Conservation (phyloP, 2,797 vertebrate genomes). For the Epinephelus awoara region DNA sequence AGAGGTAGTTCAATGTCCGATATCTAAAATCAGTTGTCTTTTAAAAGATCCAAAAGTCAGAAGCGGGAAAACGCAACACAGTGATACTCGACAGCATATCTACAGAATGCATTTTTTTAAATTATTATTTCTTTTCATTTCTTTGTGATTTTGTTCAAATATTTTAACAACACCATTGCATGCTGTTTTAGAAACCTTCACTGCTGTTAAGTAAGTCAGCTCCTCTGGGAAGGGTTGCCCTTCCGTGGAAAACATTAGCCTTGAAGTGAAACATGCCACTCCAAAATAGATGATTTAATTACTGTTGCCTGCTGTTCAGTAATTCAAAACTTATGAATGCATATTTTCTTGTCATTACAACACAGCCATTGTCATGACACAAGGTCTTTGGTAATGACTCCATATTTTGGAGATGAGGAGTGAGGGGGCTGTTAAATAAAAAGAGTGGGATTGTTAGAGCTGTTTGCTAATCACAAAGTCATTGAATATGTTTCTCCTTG, state of each 20-base stretch:
- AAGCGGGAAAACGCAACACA: too few relatives aligned
- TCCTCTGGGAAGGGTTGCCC: background rate
- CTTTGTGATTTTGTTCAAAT: too few relatives aligned
- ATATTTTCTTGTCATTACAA: background rate
- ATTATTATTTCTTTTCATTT: too few relatives aligned
- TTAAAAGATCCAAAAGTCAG: too few relatives aligned
- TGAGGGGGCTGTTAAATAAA: too few relatives aligned
- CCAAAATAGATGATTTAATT: slow-evolving; percentile 30
- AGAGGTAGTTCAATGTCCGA: too few relatives aligned
- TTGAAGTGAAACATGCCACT: slow-evolving; percentile 7
- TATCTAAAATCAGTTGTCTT: too few relatives aligned
- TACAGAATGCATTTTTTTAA: too few relatives aligned
- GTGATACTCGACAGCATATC: too few relatives aligned
- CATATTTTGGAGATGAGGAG: background rate
- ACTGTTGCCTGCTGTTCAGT: slow-evolving; percentile 28
- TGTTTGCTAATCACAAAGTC: background rate
- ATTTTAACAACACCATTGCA: background rate
- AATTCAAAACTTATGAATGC: slow-evolving; percentile 5
- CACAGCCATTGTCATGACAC: slow-evolving; percentile 6
- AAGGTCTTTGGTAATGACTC: slow-evolving; percentile 7
- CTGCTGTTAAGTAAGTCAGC: background rate
- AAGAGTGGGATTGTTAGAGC: background rate
- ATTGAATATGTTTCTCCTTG: background rate
- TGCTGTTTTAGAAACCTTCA: background rate
- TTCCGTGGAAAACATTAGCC: slow-evolving; percentile 2